Conservation (phyloP, 2,113 vertebrate genomes). For the Lagopus muta region DNA sequence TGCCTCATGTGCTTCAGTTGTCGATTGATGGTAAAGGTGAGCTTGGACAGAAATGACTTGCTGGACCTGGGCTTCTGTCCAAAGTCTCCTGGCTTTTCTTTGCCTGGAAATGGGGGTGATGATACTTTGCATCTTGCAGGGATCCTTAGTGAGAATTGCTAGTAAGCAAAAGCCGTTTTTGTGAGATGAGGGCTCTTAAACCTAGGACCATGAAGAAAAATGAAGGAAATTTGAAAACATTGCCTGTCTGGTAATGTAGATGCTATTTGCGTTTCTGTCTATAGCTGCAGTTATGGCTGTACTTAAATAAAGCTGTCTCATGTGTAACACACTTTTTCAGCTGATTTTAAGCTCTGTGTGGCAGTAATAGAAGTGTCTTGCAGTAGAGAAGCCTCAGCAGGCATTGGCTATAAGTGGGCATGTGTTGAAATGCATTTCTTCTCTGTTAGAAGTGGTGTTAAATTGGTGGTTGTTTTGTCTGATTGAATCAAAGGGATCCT, state of each 20-base stretch:
- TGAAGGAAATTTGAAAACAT: background rate
- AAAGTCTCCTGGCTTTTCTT: background rate
- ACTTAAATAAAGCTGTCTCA: background rate
- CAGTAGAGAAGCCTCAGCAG: constrained; percentile 32
- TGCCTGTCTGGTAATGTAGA: background rate
- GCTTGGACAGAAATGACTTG: background rate
- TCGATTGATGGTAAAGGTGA: background rate
- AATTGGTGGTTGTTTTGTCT: background rate
- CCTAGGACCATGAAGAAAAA: background rate
- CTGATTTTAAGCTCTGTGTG: constrained; percentile 18
- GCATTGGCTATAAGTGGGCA: background rate
- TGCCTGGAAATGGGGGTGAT: background rate
- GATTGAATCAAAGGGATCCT: constrained; percentile 4
- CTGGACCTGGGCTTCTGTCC: background rate
- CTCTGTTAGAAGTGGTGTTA: constrained; percentile 30
- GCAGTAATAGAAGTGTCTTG: background rate
- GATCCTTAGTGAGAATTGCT: rapidly evolving
- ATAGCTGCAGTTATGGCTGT: background rate
- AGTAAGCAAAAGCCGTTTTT: background rate
- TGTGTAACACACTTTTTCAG: background rate
- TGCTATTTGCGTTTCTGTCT: background rate
- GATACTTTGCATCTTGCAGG: background rate
- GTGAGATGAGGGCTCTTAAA: background rate
- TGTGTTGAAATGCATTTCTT: background rate
- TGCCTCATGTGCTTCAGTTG: background rate